These are phyloP conservation scores for Ophiothrix spiculata DNA, from an alignment of 35 echinoderm and acorn worm species.

Conservation along the genomic window DNA sequence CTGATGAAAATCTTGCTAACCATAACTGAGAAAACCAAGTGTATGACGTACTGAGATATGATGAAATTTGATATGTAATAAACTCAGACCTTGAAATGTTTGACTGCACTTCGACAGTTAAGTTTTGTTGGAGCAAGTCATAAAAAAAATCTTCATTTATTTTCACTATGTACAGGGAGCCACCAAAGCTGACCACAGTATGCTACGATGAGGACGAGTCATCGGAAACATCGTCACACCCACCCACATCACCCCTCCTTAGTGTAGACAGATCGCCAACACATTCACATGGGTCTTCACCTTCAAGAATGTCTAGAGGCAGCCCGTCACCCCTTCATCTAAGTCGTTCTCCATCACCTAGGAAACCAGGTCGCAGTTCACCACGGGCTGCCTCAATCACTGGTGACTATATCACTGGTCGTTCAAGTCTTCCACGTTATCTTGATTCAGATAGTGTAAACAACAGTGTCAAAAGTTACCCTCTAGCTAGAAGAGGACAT, in stretches of 20 bases:
- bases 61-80: too few species aligned
- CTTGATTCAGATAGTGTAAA: conserved; percentile 27
- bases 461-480: conserved; percentile 57
- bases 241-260: conserved; percentile 74
- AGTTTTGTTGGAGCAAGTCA: too few species aligned
- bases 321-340: conserved; percentile 18
- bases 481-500: conserved; percentile 11
- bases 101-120: too few species aligned
- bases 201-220: conserved; percentile 71
- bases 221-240: conserved; percentile 67
- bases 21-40: too few species aligned
- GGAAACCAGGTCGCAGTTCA: neutral
- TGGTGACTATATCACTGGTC: conserved; percentile 7
- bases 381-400: conserved; percentile 15
- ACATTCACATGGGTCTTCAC: conserved; percentile 50
- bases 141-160: neutral
- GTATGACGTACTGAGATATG: too few species aligned
- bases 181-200: conserved; percentile 78
- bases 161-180: conserved; percentile 72
- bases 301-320: neutral
- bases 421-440: conserved; percentile 84
- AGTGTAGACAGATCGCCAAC: conserved; percentile 71
- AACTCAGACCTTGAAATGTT: too few species aligned
- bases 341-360: conserved; percentile 12
- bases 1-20: too few species aligned